Evolutionary conservation across 2,113 vertebrate species (phyloP).

Genomic region (Potamarius usumacintae): DNA sequence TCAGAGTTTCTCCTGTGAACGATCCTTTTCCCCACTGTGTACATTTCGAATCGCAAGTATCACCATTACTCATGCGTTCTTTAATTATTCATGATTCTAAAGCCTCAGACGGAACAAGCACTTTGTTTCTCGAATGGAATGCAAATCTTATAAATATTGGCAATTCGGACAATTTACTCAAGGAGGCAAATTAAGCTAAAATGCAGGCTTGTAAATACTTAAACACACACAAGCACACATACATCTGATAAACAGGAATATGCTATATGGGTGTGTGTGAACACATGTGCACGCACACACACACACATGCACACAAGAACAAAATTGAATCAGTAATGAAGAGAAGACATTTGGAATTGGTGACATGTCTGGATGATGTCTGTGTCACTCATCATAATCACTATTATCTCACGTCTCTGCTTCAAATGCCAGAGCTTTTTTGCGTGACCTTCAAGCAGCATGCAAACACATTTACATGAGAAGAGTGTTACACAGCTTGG

Average conservation of each 20-base stretch:
- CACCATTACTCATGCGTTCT: slow-evolving; percentile 16
- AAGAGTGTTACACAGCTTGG: slow-evolving; percentile 17
- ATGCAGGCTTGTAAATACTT: slow-evolving; percentile 54
- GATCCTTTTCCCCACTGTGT: background rate
- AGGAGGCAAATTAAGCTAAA: slow-evolving; percentile 46
- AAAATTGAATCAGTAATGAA: slow-evolving; percentile 41
- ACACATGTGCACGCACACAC: slow-evolving; percentile 59
- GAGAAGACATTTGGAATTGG: slow-evolving; percentile 11
- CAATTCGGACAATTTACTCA: slow-evolving; percentile 43
- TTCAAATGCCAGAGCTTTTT: slow-evolving; percentile 37
- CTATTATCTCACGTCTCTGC: slow-evolving; percentile 32
- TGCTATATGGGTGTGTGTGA: background rate
- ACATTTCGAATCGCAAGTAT: slow-evolving; percentile 14
- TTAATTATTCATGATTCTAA: slow-evolving; percentile 36
- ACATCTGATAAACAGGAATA: background rate
- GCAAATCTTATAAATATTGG: slow-evolving; percentile 52
- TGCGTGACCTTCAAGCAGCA: slow-evolving; percentile 8
- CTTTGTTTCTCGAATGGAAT: slow-evolving; percentile 41
- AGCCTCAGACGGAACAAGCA: slow-evolving; percentile 35
- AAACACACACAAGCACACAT: background rate
- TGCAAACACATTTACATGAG: slow-evolving; percentile 15
- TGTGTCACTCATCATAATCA: slow-evolving; percentile 47
- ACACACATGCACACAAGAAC: slow-evolving; percentile 56
- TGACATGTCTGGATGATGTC: slow-evolving; percentile 2
- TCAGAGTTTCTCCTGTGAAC: background rate